phyloP scores from a whole-genome alignment of 2,797 vertebrate genomes.

The Hemibagrus guttatus region DNA sequence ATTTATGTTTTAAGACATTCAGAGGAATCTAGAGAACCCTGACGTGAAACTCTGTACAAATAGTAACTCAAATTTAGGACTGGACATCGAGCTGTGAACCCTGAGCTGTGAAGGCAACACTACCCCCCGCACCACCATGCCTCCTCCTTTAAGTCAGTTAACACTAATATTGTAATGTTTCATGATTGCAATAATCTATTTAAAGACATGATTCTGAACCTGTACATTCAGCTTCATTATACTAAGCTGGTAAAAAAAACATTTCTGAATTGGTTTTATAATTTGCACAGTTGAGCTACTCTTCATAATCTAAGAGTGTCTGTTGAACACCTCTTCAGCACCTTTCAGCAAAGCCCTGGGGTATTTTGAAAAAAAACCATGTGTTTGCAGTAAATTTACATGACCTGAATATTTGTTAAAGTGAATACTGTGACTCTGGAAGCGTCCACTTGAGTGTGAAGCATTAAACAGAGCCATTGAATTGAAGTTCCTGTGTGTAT shows the following conservation, averaged over 20 bases:
- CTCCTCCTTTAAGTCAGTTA: not conserved
- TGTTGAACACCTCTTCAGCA: not conserved
- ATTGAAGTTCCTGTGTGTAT: not conserved
- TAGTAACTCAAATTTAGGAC: not conserved
- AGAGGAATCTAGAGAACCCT: not conserved
- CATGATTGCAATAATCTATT: not conserved
- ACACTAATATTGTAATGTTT: not conserved
- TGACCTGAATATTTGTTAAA: not conserved
- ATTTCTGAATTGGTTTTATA: not conserved
- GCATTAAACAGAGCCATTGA: not conserved
- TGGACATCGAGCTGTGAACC: not conserved
- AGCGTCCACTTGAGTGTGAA: not conserved
- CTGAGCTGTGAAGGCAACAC: not conserved
- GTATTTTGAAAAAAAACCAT: not conserved
- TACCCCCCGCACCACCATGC: not conserved
- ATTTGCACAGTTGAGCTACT: not conserved
- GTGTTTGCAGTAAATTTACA: not conserved
- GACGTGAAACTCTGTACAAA: not conserved
- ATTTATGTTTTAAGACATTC: not conserved
- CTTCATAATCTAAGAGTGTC: not conserved
- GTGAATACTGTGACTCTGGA: not conserved
- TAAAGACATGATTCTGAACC: not conserved
- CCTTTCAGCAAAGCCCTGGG: not conserved
- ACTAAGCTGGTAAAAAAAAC: not conserved
- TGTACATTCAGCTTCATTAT: not conserved